Conservation (phyloP, 2,113 vertebrate genomes). For the Oncorhynchus gorbuscha region DNA sequence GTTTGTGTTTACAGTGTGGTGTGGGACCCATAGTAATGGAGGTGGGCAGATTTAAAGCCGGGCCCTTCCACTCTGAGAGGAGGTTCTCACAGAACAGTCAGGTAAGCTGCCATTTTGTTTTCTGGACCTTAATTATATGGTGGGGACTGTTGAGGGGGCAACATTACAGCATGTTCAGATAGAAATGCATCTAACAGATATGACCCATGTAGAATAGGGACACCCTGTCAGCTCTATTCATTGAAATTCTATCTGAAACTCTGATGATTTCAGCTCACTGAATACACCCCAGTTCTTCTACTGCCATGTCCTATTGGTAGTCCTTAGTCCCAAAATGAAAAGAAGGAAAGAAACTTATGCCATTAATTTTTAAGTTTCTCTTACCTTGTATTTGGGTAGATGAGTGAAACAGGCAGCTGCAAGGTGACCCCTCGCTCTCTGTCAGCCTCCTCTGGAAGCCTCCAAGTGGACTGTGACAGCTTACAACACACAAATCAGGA, state of each 20-base stretch:
- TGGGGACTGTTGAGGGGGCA: no score
- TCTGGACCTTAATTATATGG: no score
- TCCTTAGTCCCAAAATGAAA: not conserved
- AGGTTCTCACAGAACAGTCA: slow-evolving; percentile 89
- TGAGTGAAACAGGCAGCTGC: slow-evolving; percentile 77
- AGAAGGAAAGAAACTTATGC: not conserved
- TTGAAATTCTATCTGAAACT: no score
- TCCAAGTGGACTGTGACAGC: slow-evolving; percentile 69
- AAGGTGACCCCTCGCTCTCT: slow-evolving; percentile 72
- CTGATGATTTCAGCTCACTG: no score
- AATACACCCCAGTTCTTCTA: no score
- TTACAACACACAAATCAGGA: slow-evolving; percentile 67
- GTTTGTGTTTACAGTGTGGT: slow-evolving; percentile 77
- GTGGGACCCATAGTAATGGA: slow-evolving; percentile 88
- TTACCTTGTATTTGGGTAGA: slow-evolving; percentile 60
- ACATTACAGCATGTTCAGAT: no score
- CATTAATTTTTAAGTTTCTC: not conserved
- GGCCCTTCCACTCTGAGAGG: slow-evolving; percentile 90
- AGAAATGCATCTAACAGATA: no score
- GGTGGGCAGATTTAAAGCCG: slow-evolving; percentile 89
- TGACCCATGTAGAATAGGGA: no score
- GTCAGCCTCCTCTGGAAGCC: slow-evolving; percentile 66
- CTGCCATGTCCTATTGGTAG: not conserved
- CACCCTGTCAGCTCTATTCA: no score
- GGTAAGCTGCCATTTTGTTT: slow-evolving; percentile 65